Evolutionary conservation across 1,140 invertebrate genomes (phyloP).

Genomic region (Bradynema listronoti): DNA sequence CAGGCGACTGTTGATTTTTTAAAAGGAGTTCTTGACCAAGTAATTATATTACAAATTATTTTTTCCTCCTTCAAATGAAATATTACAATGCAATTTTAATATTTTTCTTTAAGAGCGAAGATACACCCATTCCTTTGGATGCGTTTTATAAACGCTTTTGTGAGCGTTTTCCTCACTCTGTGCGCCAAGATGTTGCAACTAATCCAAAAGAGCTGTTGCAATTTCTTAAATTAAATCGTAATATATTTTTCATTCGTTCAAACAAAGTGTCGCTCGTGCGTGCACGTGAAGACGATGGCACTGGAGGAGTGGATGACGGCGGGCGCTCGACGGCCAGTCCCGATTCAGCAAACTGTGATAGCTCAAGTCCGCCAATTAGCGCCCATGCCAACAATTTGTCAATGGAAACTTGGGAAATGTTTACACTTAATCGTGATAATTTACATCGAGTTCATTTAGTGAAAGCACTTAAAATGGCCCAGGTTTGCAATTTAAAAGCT

Average conservation of each 20-base stretch:
- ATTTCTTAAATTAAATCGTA: constrained; percentile 54
- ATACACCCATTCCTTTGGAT: constrained; percentile 54
- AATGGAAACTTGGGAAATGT: too few relatives aligned
- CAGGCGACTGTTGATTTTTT: constrained; percentile 56
- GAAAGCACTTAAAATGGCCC: constrained; percentile 48
- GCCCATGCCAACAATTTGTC: constrained; percentile 45
- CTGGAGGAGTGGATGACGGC: too few relatives aligned
- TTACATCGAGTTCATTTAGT: constrained; percentile 48
- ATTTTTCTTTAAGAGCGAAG: constrained; percentile 47
- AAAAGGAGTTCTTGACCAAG: constrained; percentile 53
- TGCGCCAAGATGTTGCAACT: constrained; percentile 56
- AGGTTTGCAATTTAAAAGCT: constrained; percentile 10
- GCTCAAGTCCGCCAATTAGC: too few relatives aligned
- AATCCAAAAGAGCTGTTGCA: constrained; percentile 57
- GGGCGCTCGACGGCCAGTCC: constrained; percentile 44
- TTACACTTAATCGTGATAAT: constrained; percentile 54
- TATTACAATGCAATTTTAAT: too few relatives aligned
- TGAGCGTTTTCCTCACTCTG: constrained; percentile 54
- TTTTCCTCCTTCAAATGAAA: too few relatives aligned
- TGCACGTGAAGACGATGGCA: constrained; percentile 50
- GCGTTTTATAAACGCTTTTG: constrained; percentile 54
- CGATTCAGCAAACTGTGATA: constrained; percentile 19
- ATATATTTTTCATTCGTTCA: constrained; percentile 56
- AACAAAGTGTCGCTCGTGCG: constrained; percentile 56
- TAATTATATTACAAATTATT: constrained; percentile 17